phyloP scores from a whole-genome alignment of 2,888 invertebrate species.

The Crocallis elinguaria region DNA sequence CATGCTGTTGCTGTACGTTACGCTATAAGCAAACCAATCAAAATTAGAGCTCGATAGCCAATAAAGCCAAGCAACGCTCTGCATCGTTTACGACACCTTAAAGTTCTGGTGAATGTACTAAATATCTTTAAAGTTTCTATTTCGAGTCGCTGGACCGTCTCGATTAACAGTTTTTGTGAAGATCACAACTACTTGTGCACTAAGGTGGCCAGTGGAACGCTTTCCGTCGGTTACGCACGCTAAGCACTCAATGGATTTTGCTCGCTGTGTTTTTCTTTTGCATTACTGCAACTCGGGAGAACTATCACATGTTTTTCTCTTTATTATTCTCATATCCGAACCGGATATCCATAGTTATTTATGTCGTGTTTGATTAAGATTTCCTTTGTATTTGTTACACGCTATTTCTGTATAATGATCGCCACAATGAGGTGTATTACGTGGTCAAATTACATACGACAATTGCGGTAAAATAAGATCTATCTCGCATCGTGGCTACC shows the following conservation, averaged over 20 bases:
- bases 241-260: conserved; percentile 45
- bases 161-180: conserved; percentile 72
- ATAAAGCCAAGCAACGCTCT: conserved; percentile 55
- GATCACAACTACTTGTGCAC: conserved; percentile 52
- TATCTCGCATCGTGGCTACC: conserved; percentile 9
- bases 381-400: conserved; percentile 6
- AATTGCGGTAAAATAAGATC: conserved; percentile 25
- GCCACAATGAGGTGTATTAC: conserved; percentile 30
- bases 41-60: conserved; percentile 63
- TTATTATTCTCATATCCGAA: conserved; percentile 14
- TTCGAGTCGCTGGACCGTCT: conserved; percentile 65
- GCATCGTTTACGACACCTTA: conserved; percentile 63
- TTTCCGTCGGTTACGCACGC: conserved; percentile 59
- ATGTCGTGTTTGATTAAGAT: conserved; percentile 23
- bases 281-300: conserved; percentile 20
- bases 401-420: conserved; percentile 16
- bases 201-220: conserved; percentile 52
- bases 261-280: conserved; percentile 35
- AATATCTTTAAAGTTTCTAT: conserved; percentile 64
- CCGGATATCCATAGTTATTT: conserved; percentile 24
- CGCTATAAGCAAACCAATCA: too few species aligned
- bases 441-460: conserved; percentile 32
- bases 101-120: conserved; percentile 52
- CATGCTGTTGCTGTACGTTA: conserved; percentile 31
- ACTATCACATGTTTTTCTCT: conserved; percentile 18